phyloP scores from a whole-genome alignment of 1,140 invertebrate species.

The Gryllus bimaculatus region DNA sequence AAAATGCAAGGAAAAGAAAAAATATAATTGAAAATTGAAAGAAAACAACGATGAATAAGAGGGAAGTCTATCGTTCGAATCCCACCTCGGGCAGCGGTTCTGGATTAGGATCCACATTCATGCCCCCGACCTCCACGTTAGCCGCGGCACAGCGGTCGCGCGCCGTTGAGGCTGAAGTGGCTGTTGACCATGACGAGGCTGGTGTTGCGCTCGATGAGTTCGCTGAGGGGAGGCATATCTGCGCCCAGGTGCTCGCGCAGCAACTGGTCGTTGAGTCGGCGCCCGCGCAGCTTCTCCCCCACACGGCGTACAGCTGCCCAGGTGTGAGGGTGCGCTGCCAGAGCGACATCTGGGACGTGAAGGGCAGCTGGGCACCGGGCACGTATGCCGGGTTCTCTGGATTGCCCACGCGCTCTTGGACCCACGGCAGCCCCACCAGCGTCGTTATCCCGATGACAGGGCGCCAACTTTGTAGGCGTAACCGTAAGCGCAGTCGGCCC shows the following conservation, averaged over 20 bases:
- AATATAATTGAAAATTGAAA: neutral
- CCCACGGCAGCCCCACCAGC: neutral
- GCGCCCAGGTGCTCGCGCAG: slow-evolving; percentile 19
- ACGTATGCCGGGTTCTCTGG: slow-evolving; percentile 47
- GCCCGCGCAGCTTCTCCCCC: neutral
- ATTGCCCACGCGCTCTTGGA: slow-evolving; percentile 35
- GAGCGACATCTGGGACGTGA: slow-evolving; percentile 44
- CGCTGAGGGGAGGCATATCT: slow-evolving; percentile 16
- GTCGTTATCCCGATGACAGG: neutral
- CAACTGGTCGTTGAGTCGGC: neutral
- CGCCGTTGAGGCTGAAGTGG: slow-evolving; percentile 32
- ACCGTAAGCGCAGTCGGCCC: neutral
- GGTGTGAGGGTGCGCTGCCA: slow-evolving; percentile 40
- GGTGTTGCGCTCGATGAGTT: slow-evolving; percentile 27
- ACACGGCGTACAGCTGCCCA: slow-evolving; percentile 42
- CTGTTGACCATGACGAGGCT: slow-evolving; percentile 36
- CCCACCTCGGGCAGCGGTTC: slow-evolving; percentile 7
- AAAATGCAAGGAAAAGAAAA: too few relatives aligned
- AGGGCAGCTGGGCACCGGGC: slow-evolving; percentile 42
- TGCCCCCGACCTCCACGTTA: slow-evolving; percentile 36
- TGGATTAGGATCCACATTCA: slow-evolving; percentile 32
- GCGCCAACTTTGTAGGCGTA: neutral
- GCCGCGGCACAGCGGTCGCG: slow-evolving; percentile 32
- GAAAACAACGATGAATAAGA: neutral
- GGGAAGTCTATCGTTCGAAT: neutral